phyloP scores from a whole-genome alignment of 2,113 vertebrate genomes.

The Saccopteryx bilineata region DNA sequence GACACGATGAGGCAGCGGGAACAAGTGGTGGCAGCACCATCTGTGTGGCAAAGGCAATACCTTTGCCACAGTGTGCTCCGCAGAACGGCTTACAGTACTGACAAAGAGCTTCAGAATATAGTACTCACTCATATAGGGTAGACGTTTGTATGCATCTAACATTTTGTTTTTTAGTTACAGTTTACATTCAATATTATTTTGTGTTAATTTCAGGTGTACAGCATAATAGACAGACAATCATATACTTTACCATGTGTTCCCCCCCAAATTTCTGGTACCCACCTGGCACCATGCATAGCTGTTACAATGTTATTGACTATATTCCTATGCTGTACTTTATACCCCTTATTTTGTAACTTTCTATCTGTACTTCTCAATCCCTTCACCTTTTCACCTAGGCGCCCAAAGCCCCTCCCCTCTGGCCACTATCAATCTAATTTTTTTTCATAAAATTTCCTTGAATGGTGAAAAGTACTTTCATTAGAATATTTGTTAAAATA shows the following conservation, averaged over 20 bases:
- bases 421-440: neutral
- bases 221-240: neutral
- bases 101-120: neutral
- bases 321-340: neutral
- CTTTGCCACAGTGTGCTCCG: neutral
- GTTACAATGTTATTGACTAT: neutral
- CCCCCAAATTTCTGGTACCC: neutral
- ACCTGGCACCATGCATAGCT: neutral
- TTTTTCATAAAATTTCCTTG: slow-evolving; percentile 12
- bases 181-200: neutral
- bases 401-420: neutral
- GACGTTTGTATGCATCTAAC: neutral
- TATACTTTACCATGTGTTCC: neutral
- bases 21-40: neutral
- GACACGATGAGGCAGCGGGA: rapidly evolving
- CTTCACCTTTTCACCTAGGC: neutral
- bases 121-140: neutral
- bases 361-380: neutral
- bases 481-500: slow-evolving; percentile 36
- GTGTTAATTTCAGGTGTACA: neutral
- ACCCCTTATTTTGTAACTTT: neutral
- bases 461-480: neutral
- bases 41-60: neutral
- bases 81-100: neutral
- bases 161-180: neutral